Evolutionary conservation across 2,888 invertebrate genomes (phyloP).

Genomic region (Acronicta leporina): DNA sequence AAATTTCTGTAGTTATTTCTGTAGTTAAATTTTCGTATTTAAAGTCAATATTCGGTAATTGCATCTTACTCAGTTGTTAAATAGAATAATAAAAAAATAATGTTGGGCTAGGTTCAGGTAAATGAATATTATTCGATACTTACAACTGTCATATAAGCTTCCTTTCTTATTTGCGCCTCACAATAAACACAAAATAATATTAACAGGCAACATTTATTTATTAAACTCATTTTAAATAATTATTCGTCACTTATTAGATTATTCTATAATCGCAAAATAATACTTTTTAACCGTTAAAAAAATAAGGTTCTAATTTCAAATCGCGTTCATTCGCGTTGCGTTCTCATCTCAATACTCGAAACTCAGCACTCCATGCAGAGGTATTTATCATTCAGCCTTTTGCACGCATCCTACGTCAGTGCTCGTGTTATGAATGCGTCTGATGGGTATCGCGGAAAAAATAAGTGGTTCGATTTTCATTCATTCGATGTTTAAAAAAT

Average conservation of each 20-base stretch:
- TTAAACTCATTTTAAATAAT: constrained; percentile 35
- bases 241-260: constrained; percentile 10
- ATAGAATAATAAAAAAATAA: too few species aligned
- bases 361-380: constrained; percentile 43
- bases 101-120: too few species aligned
- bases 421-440: constrained; percentile 40
- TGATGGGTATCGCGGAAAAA: constrained; percentile 33
- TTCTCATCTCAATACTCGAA: constrained; percentile 37
- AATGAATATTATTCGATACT: constrained; percentile 25
- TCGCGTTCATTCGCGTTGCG: constrained; percentile 26
- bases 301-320: constrained; percentile 38
- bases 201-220: constrained; percentile 39
- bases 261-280: not conserved
- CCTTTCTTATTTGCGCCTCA: constrained; percentile 42
- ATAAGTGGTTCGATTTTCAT: constrained; percentile 15
- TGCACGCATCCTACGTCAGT: constrained; percentile 52
- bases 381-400: constrained; percentile 53
- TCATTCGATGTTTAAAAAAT: constrained; percentile 3
- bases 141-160: constrained; percentile 49
- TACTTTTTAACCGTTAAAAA: constrained; percentile 7
- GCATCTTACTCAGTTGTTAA: too few species aligned
- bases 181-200: constrained; percentile 35
- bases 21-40: too few species aligned
- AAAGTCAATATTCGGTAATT: too few species aligned
- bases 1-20: too few species aligned